Evolutionary conservation across 2,888 invertebrate genomes (phyloP).

Genomic region (Drosophila recens): DNA sequence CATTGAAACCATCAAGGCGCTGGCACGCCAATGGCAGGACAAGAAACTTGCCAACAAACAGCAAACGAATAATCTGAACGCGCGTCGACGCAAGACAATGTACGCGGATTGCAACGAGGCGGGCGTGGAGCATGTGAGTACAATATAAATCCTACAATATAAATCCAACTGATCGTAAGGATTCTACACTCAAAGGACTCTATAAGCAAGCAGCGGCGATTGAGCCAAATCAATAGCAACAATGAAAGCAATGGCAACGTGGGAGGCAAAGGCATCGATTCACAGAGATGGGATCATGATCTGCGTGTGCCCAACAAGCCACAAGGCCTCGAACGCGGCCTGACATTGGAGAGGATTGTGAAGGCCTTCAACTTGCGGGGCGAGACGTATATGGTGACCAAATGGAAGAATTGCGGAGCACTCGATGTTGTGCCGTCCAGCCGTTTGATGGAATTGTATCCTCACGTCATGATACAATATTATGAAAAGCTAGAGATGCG

Average conservation of each 20-base stretch:
- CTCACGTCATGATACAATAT: slow-evolving; percentile 40
- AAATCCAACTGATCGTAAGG: not conserved
- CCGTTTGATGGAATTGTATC: slow-evolving; percentile 14
- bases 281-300: slow-evolving; percentile 11
- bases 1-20: not conserved
- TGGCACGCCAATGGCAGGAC: slow-evolving; percentile 4
- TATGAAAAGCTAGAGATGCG: slow-evolving; percentile 30
- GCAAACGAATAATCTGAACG: not conserved
- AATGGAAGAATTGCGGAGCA: slow-evolving; percentile 22
- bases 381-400: slow-evolving; percentile 23
- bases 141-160: not conserved
- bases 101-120: not conserved
- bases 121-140: slow-evolving; percentile 1
- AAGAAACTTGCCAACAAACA: not conserved
- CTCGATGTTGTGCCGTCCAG: slow-evolving; percentile 39
- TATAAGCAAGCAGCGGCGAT: not conserved
- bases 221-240: not conserved
- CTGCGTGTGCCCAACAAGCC: not conserved
- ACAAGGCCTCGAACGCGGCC: slow-evolving; percentile 43
- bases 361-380: slow-evolving; percentile 6
- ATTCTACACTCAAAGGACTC: not conserved
- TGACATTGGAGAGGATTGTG: slow-evolving; percentile 40
- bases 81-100: slow-evolving; percentile 6
- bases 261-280: not conserved
- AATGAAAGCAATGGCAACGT: not conserved